Evolutionary conservation across 2,113 vertebrate genomes (phyloP).

Genomic region (Procavia capensis): DNA sequence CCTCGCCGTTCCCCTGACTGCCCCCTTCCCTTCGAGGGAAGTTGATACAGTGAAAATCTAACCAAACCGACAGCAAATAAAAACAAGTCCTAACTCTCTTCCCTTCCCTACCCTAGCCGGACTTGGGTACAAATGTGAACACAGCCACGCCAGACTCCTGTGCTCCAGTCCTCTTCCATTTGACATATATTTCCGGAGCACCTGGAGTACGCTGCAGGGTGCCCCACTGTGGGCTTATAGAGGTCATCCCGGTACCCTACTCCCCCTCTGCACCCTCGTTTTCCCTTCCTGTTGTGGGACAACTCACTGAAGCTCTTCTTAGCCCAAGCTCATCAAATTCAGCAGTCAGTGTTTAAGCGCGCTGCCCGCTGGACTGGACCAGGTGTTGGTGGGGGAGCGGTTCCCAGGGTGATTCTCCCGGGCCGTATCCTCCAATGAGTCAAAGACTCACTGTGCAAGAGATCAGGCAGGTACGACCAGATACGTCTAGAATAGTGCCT

Average conservation of each 20-base stretch:
- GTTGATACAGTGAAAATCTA: slow-evolving; percentile 70
- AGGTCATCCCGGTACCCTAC: neutral
- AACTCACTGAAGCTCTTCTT: fast-evolving
- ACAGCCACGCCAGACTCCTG: neutral
- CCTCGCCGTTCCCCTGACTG: slow-evolving; percentile 74
- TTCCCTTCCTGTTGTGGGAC: neutral
- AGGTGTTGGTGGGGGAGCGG: too few species aligned
- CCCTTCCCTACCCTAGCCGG: neutral
- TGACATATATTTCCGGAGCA: neutral
- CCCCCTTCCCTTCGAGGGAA: slow-evolving; percentile 69
- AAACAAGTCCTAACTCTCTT: slow-evolving; percentile 38
- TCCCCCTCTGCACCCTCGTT: neutral
- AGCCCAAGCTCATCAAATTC: fast-evolving
- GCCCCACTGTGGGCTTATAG: fast-evolving
- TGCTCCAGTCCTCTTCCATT: neutral
- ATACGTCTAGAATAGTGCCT: fast-evolving
- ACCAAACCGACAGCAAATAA: slow-evolving; percentile 75
- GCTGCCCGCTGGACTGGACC: neutral
- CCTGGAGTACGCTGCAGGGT: fast-evolving
- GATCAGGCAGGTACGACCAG: neutral
- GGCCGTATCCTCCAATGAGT: neutral
- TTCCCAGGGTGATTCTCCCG: fast-evolving
- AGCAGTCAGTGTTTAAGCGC: neutral
- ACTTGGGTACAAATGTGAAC: neutral
- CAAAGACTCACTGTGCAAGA: neutral